These are phyloP conservation scores for Pygoscelis antarcticus DNA, from an alignment of 2,113 vertebrate species.

Conservation along the genomic window DNA sequence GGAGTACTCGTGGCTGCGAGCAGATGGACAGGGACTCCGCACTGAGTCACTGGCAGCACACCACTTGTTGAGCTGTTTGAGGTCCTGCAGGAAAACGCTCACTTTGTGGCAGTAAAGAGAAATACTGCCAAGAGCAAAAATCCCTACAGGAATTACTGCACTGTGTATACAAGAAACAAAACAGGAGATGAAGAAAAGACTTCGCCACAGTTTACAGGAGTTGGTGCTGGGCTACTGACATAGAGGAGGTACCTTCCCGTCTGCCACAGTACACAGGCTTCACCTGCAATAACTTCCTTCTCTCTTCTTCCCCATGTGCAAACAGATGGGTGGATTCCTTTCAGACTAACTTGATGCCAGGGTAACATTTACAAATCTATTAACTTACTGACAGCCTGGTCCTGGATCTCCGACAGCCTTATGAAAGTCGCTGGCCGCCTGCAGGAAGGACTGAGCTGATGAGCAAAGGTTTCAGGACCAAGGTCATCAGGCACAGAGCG, in stretches of 20 bases:
- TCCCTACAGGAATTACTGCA: background rate
- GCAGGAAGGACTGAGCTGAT: background rate
- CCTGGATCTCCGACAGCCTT: background rate
- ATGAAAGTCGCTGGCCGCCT: fast-evolving
- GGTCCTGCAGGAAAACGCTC: conserved; percentile 45
- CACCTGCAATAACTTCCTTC: background rate
- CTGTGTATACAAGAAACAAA: background rate
- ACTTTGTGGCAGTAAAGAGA: background rate
- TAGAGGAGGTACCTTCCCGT: background rate
- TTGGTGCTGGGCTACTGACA: background rate
- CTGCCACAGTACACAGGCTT: background rate
- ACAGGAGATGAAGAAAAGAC: background rate
- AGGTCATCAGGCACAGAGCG: background rate
- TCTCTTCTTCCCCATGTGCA: background rate
- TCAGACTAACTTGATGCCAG: background rate
- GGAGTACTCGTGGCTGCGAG: background rate
- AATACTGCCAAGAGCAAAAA: background rate
- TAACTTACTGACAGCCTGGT: background rate
- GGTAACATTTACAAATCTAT: background rate
- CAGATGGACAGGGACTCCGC: background rate
- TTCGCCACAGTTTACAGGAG: background rate
- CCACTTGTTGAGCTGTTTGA: conserved; percentile 29
- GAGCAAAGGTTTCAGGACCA: background rate
- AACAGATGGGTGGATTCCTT: background rate
- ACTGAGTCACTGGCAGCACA: background rate